Conservation (phyloP, 2,888 invertebrate genomes). For the Cryptus armator region DNA sequence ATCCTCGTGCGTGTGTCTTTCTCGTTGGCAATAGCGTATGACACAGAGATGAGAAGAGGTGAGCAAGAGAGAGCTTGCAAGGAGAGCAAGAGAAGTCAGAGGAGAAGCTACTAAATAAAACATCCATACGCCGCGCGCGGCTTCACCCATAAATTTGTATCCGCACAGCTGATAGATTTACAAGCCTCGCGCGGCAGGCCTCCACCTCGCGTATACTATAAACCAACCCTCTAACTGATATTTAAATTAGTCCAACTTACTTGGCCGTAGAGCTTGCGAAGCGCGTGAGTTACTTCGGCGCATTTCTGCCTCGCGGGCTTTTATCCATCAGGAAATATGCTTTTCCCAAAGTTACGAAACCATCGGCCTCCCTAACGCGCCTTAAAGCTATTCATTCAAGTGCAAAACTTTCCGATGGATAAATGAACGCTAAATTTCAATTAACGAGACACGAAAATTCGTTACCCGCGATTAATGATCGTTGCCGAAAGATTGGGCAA, state of each 20-base stretch:
- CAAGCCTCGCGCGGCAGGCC: slow-evolving; percentile 79
- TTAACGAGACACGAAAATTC: slow-evolving; percentile 38
- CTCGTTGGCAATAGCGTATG: slow-evolving; percentile 30
- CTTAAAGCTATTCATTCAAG: slow-evolving; percentile 42
- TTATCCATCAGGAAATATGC: slow-evolving; percentile 76
- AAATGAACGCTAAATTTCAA: slow-evolving; percentile 49
- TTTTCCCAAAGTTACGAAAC: slow-evolving; percentile 70
- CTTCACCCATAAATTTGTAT: slow-evolving; percentile 83
- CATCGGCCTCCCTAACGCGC: slow-evolving; percentile 26
- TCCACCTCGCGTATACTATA: slow-evolving; percentile 20
- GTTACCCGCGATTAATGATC: slow-evolving; percentile 45
- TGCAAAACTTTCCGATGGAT: slow-evolving; percentile 43
- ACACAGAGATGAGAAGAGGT: slow-evolving; percentile 31
- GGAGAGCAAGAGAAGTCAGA: slow-evolving; percentile 67
- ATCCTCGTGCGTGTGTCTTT: slow-evolving; percentile 32
- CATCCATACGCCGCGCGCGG: slow-evolving; percentile 81
- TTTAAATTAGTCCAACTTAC: slow-evolving; percentile 84
- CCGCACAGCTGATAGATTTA: slow-evolving; percentile 83
- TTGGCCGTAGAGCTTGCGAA: slow-evolving; percentile 66
- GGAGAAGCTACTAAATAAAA: slow-evolving; percentile 84
- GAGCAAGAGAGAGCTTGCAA: no score
- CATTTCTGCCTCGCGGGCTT: slow-evolving; percentile 59
- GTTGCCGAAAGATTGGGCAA: slow-evolving; percentile 3
- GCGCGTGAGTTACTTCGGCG: slow-evolving; percentile 75
- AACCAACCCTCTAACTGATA: slow-evolving; percentile 81